Percentiles rank a stretch among this genome's conserved stretches.
Conservation (phyloP, 2,797 vertebrate genomes). For the Molothrus aeneus region DNA sequence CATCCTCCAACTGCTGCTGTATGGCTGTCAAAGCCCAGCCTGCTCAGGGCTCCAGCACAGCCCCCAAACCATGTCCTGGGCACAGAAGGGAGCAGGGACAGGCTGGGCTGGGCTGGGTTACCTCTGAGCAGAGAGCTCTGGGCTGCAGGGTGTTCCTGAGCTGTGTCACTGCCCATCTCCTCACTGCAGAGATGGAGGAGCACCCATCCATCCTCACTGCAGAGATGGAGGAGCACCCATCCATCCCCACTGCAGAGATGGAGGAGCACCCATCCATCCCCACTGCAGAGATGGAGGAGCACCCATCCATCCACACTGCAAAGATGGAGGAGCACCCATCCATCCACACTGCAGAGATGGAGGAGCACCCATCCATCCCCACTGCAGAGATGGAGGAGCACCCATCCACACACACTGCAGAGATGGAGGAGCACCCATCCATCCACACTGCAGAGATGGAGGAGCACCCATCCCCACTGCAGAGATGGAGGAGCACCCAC, state of each 20-base stretch:
- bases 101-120: background rate
- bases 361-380: too few species aligned
- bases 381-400: background rate
- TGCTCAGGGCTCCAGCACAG: slow-evolving; percentile 56
- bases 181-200: rapidly evolving
- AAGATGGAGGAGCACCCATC: too few species aligned
- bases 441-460: too few species aligned
- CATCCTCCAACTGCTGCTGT: slow-evolving; percentile 72
- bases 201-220: background rate
- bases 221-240: too few species aligned
- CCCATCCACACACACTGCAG: too few species aligned
- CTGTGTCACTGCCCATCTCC: background rate
- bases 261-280: too few species aligned
- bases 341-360: too few species aligned
- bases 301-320: background rate
- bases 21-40: slow-evolving; percentile 52
- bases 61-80: background rate
- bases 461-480: too few species aligned
- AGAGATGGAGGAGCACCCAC: too few species aligned
- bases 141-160: background rate
- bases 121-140: background rate
- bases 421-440: too few species aligned
- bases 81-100: background rate
- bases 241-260: too few species aligned
- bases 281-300: too few species aligned